phyloP scores from a whole-genome alignment of 92 coral and sea anemone genomes.

The Desmophyllum pertusum region DNA sequence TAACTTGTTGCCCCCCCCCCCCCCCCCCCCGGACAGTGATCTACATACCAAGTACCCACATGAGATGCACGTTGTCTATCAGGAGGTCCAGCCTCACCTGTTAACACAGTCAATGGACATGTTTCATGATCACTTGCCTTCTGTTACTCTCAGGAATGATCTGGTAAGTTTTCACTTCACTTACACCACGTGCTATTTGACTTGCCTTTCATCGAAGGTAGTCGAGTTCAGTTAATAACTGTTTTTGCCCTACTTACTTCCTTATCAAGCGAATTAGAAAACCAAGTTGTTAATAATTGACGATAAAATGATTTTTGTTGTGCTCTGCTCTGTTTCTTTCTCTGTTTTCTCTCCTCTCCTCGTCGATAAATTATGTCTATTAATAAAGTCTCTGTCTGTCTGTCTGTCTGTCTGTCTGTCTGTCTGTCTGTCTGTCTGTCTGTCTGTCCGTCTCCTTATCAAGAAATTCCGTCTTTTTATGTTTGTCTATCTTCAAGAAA shows the following conservation, averaged over 20 bases:
- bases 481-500: no score
- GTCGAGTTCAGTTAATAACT: not conserved
- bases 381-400: no score
- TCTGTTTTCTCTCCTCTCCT: not conserved
- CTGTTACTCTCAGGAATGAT: slow-evolving; percentile 71
- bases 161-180: slow-evolving; percentile 56
- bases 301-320: no score
- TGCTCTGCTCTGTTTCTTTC: not conserved
- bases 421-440: no score
- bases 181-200: not conserved
- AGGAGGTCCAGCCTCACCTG: slow-evolving; percentile 74
- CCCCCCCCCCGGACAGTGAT: slow-evolving; percentile 46
- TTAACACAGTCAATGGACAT: slow-evolving; percentile 65
- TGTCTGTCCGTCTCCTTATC: no score
- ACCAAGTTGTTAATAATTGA: no score
- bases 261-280: no score
- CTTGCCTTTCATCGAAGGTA: not conserved
- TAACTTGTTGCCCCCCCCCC: not conserved
- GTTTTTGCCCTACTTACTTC: no score
- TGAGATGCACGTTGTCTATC: slow-evolving; percentile 63
- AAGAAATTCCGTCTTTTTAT: no score
- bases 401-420: no score
- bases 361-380: no score
- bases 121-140: slow-evolving; percentile 73
- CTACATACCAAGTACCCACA: slow-evolving; percentile 66